A percentile compares a stretch with the other conserved stretches of the same genome.
These are phyloP conservation scores for Etheostoma perlongum DNA, from an alignment of 2,797 vertebrate genomes.

Conservation along the genomic window DNA sequence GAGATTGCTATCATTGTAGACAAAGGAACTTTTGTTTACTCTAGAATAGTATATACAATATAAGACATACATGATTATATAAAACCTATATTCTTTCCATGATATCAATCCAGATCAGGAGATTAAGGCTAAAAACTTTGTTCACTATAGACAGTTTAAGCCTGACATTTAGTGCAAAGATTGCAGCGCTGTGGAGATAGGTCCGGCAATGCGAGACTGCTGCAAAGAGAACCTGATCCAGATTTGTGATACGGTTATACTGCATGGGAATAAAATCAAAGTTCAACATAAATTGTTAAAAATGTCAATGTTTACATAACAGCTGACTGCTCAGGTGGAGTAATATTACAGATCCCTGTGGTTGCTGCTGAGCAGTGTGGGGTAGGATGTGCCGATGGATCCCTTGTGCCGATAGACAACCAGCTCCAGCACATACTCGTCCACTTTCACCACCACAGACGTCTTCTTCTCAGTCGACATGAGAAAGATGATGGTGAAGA, in stretches of 20 bases:
- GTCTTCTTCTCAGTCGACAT: slow-evolving; percentile 80
- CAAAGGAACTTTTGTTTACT: slow-evolving; percentile 28
- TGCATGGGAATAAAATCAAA: background rate
- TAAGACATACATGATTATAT: background rate
- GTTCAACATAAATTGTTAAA: background rate
- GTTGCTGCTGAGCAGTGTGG: slow-evolving; percentile 85
- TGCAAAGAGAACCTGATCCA: slow-evolving; percentile 24
- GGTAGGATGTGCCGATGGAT: slow-evolving; percentile 88
- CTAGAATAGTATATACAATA: background rate
- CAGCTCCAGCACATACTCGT: slow-evolving; percentile 85
- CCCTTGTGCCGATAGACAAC: slow-evolving; percentile 81
- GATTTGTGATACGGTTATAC: slow-evolving; percentile 10
- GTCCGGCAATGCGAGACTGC: too few relatives aligned
- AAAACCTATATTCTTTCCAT: background rate
- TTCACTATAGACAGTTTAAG: slow-evolving; percentile 5
- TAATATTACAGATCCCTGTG: slow-evolving; percentile 72
- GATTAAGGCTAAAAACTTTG: background rate
- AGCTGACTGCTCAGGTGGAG: fast-evolving
- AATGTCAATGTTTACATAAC: background rate
- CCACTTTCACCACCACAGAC: slow-evolving; percentile 78
- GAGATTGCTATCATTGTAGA: slow-evolving; percentile 9
- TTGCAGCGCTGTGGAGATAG: too few relatives aligned
- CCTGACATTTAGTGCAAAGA: slow-evolving; percentile 32
- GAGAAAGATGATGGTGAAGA: slow-evolving; percentile 89
- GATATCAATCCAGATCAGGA: slow-evolving; percentile 11